Percentiles rank a stretch among this genome's conserved stretches.
These are phyloP conservation scores for Nasua narica DNA, from an alignment of 2,797 vertebrate species.

Conservation along the genomic window DNA sequence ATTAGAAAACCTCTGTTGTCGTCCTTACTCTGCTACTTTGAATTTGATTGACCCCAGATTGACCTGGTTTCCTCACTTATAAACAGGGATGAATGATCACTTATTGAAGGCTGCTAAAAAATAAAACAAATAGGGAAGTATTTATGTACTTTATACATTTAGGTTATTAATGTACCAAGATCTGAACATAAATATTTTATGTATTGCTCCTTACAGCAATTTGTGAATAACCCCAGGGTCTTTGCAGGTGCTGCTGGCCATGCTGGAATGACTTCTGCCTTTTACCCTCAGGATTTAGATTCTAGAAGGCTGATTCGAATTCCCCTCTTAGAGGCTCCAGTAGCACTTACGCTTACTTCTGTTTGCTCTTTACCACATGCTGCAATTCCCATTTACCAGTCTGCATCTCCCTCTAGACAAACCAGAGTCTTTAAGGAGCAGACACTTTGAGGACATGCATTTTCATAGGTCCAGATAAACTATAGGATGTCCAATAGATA, in stretches of 20 bases:
- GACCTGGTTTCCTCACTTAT: slow-evolving; percentile 34
- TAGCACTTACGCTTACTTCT: background rate
- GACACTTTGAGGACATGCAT: background rate
- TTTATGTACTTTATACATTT: slow-evolving; percentile 8
- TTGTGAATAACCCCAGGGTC: background rate
- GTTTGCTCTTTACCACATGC: background rate
- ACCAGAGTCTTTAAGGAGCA: slow-evolving; percentile 3
- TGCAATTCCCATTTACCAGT: background rate
- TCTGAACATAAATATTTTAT: background rate
- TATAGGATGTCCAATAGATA: background rate
- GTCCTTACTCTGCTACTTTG: background rate
- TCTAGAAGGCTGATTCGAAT: background rate
- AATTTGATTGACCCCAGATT: slow-evolving; percentile 6
- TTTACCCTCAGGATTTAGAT: slow-evolving; percentile 4
- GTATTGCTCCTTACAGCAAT: background rate
- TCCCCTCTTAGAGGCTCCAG: background rate
- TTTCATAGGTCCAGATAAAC: background rate
- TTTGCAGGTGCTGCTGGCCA: background rate
- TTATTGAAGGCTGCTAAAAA: slow-evolving; percentile 12
- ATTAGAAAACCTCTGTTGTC: slow-evolving; percentile 23
- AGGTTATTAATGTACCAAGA: slow-evolving; percentile 7
- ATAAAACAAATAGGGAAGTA: slow-evolving; percentile 19
- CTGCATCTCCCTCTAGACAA: background rate
- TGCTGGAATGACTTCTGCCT: slow-evolving; percentile 23
- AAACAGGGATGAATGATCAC: background rate